Evolutionary conservation across 2,888 invertebrate genomes (phyloP).

Genomic region (Neoaliturus tenellus): DNA sequence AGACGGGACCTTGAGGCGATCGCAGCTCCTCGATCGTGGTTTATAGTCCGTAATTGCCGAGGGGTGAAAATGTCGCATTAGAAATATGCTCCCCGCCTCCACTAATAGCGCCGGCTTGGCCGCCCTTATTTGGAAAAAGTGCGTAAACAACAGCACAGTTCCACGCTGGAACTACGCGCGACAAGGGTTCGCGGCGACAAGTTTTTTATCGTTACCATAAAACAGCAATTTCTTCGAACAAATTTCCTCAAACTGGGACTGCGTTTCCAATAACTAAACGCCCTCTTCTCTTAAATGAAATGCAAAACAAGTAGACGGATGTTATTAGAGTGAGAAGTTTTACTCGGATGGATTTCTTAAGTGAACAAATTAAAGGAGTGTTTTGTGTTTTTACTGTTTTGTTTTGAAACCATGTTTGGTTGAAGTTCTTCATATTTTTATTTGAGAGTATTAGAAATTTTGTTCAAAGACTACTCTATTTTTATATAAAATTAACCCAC

Average conservation of each 20-base stretch:
- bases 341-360: no score
- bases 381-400: no score
- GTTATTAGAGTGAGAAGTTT: no score
- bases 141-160: constrained; percentile 27
- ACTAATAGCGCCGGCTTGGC: constrained; percentile 12
- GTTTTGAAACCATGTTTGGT: no score
- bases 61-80: constrained; percentile 42
- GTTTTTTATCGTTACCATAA: constrained; percentile 12
- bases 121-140: not conserved
- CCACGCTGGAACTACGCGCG: not conserved
- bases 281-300: not conserved
- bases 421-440: no score
- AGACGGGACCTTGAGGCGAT: no score
- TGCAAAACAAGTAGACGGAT: not conserved
- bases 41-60: constrained; percentile 36
- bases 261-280: not conserved
- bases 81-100: constrained; percentile 43
- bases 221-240: constrained; percentile 1
- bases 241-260: not conserved
- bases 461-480: no score
- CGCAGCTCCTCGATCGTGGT: constrained; percentile 6
- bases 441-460: no score
- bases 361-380: no score
- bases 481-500: no score
- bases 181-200: not conserved